Conservation (phyloP, 2,113 vertebrate species). For the Chlamydotis undulata region DNA sequence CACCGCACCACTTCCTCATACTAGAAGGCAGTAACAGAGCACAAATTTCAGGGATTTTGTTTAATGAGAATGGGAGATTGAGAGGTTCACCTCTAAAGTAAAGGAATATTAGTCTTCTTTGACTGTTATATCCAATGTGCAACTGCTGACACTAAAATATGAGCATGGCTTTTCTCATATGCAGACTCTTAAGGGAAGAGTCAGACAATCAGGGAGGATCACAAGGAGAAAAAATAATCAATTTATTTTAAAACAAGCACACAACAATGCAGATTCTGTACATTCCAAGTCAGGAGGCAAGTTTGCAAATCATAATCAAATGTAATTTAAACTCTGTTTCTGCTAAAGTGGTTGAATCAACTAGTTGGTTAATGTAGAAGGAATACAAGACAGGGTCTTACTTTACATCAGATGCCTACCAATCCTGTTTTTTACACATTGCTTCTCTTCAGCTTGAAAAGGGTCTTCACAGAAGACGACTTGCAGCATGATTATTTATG, state of each 20-base stretch:
- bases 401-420: background rate
- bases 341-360: background rate
- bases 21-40: constrained; percentile 8
- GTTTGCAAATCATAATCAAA: constrained; percentile 5
- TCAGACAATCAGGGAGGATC: background rate
- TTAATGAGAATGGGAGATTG: constrained; percentile 27
- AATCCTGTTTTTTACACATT: background rate
- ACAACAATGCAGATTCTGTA: background rate
- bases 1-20: background rate
- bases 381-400: background rate
- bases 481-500: background rate
- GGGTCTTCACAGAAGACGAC: background rate
- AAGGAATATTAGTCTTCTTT: background rate
- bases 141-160: background rate
- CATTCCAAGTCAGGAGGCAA: background rate
- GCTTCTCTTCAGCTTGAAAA: background rate
- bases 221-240: background rate
- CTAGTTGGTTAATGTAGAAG: background rate
- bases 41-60: constrained; percentile 39
- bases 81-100: constrained; percentile 15
- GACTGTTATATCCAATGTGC: background rate
- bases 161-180: background rate
- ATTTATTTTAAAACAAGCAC: background rate
- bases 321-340: background rate
- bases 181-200: background rate